Conservation (phyloP, 2,797 vertebrate species). For the Orientallactaga sibirica region DNA sequence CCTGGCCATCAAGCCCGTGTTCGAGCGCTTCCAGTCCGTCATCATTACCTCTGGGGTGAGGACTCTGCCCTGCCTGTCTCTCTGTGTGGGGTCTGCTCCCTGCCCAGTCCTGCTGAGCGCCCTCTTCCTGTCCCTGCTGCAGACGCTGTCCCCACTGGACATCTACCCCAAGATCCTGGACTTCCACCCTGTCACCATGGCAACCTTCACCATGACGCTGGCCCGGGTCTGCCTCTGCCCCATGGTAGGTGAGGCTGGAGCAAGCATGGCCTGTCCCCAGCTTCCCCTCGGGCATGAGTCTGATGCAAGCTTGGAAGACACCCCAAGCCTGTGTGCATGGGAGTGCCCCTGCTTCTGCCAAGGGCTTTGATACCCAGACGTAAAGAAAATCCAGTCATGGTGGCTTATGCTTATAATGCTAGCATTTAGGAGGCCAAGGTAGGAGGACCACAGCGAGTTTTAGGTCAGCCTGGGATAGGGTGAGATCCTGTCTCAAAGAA, state of each 20-base stretch:
- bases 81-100: accelerated
- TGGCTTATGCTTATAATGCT: no score
- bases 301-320: no score
- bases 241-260: constrained; percentile 88
- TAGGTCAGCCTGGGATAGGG: no score
- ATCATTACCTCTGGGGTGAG: constrained; percentile 96
- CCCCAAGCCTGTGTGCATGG: no score
- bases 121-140: background rate
- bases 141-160: constrained; percentile 96
- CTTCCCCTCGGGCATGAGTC: no score
- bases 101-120: background rate
- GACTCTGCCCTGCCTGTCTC: background rate
- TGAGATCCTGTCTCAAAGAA: no score
- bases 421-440: no score
- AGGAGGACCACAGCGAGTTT: no score
- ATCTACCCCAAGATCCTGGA: constrained; percentile 96
- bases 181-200: constrained; percentile 95
- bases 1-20: constrained; percentile 96
- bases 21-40: constrained; percentile 95
- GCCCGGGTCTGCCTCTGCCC: constrained; percentile 96
- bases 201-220: constrained; percentile 97
- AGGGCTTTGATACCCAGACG: no score
- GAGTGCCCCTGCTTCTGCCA: no score
- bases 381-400: no score
- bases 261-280: accelerated